A percentile compares a stretch with the other conserved stretches of the same genome.
phyloP scores from a whole-genome alignment of 2,888 invertebrate genomes.

The Diabrotica balteata region DNA sequence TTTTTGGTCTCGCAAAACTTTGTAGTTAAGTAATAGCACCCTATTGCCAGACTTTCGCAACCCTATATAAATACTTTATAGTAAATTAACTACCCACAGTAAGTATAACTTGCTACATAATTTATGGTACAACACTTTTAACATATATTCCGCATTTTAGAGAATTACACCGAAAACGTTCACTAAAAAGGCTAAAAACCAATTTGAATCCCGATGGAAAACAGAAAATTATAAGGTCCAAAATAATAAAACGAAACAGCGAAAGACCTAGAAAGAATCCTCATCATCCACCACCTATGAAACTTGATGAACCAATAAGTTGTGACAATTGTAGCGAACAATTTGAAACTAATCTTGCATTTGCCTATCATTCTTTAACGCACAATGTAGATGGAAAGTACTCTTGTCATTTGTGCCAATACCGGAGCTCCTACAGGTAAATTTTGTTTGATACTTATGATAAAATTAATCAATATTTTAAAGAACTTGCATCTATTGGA shows the following conservation, averaged over 20 bases:
- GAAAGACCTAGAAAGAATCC: not conserved
- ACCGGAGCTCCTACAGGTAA: slow-evolving; percentile 2
- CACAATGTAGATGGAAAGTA: not conserved
- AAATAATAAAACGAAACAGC: not conserved
- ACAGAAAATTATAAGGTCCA: no score
- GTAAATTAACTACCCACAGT: no score
- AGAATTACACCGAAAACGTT: no score
- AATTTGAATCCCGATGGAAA: not conserved
- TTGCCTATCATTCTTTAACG: not conserved
- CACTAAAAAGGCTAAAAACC: not conserved
- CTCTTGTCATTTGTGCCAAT: slow-evolving; percentile 40
- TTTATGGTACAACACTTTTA: no score
- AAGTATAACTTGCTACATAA: no score
- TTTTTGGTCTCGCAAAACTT: no score
- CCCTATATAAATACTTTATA: no score
- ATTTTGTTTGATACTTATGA: not conserved
- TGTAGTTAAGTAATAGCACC: no score
- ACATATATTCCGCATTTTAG: no score
- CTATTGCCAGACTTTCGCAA: no score
- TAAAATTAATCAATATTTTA: no score
- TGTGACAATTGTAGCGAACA: not conserved
- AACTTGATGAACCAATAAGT: not conserved
- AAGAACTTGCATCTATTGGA: no score
- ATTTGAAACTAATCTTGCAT: not conserved
- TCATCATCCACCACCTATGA: not conserved